Conservation (phyloP, 2,888 invertebrate genomes). For the Allacma fusca region DNA sequence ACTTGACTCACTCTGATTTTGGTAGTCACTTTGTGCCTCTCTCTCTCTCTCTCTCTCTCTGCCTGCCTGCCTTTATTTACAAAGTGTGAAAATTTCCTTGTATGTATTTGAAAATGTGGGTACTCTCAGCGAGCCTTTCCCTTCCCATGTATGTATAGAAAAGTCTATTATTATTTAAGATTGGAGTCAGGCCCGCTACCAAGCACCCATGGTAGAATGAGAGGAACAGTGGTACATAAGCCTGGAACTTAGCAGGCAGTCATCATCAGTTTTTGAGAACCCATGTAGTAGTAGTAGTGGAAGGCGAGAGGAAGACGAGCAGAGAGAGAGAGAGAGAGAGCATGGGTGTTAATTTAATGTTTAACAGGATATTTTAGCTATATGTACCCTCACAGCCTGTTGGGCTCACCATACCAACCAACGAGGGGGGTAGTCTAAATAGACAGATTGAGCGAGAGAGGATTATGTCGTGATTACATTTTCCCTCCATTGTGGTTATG, state of each 20-base stretch:
- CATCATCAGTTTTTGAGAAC: conserved; percentile 18
- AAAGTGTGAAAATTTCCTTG: conserved; percentile 32
- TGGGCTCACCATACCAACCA: conserved; percentile 18
- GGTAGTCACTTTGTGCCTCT: conserved; percentile 14
- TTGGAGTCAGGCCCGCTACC: background rate
- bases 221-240: too few species aligned
- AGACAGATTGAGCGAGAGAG: conserved; percentile 43
- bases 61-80: conserved; percentile 24
- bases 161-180: conserved; percentile 2
- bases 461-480: conserved; percentile 43
- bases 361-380: conserved; percentile 24
- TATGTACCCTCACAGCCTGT: background rate
- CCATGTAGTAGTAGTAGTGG: background rate
- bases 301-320: too few species aligned
- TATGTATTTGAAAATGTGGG: conserved; percentile 25
- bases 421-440: conserved; percentile 41
- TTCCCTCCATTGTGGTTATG: conserved; percentile 41
- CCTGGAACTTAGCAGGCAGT: conserved; percentile 11
- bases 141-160: background rate
- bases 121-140: background rate
- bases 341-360: conserved; percentile 33
- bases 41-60: too few species aligned
- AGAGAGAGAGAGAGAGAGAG: conserved; percentile 18
- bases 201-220: too few species aligned
- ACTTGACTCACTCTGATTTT: background rate